These are phyloP conservation scores for Chrysotoxum bicinctum DNA, from an alignment of 2,888 invertebrate genomes.

Conservation along the genomic window DNA sequence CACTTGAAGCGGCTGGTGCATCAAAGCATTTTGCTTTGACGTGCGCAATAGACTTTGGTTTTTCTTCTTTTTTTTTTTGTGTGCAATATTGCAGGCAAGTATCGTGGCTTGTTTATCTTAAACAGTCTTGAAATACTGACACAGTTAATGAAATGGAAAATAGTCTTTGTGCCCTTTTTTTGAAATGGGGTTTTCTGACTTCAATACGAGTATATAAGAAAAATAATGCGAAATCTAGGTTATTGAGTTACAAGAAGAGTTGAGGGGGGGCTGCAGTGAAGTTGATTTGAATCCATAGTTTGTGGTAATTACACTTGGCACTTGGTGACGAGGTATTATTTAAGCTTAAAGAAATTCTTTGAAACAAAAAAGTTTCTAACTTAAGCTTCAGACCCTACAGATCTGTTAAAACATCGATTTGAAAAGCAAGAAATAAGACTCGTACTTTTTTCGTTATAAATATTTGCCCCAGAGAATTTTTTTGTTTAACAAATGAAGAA, in stretches of 20 bases:
- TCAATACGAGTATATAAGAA: too few relatives aligned
- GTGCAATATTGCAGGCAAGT: background rate
- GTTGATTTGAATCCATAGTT: background rate
- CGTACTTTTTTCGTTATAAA: too few relatives aligned
- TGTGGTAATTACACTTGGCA: background rate
- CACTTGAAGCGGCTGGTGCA: slow-evolving; percentile 58
- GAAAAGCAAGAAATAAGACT: too few relatives aligned
- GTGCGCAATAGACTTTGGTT: slow-evolving; percentile 32
- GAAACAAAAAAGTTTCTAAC: too few relatives aligned
- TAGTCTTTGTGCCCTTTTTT: slow-evolving; percentile 59
- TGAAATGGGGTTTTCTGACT: slow-evolving; percentile 12
- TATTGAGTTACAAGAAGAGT: background rate
- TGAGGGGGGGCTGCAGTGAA: background rate
- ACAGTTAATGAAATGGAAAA: slow-evolving; percentile 70
- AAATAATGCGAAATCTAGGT: background rate
- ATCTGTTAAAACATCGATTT: too few relatives aligned
- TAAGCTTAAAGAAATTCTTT: too few relatives aligned
- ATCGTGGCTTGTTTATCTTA: slow-evolving; percentile 15
- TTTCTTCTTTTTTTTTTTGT: background rate
- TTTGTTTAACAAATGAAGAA: too few relatives aligned
- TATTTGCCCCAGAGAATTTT: too few relatives aligned
- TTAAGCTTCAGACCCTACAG: too few relatives aligned
- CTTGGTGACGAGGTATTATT: background rate
- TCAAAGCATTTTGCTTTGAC: slow-evolving; percentile 36
- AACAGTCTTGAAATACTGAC: slow-evolving; percentile 51